phyloP scores from a whole-genome alignment of 2,888 invertebrate species.

The Aricia artaxerxes region DNA sequence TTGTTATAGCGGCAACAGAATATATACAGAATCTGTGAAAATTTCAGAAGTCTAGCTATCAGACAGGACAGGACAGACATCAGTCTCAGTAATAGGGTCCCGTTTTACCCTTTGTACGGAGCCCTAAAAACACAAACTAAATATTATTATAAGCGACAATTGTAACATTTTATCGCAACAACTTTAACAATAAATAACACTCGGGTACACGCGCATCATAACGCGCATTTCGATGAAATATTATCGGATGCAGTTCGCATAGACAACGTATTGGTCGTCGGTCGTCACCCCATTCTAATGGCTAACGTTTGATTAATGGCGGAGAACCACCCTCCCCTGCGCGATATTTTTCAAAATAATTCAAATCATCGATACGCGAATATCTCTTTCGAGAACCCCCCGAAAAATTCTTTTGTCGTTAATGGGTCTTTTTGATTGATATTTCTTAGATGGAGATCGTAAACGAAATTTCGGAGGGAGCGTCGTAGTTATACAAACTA shows the following conservation, averaged over 20 bases:
- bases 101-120: too few species aligned
- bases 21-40: too few species aligned
- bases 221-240: constrained; percentile 35
- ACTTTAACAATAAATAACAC: constrained; percentile 17
- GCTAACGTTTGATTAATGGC: constrained; percentile 74
- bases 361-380: constrained; percentile 30
- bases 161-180: neutral
- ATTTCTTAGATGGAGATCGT: constrained; percentile 29
- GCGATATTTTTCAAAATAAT: constrained; percentile 35
- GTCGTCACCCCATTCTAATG: constrained; percentile 74
- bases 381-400: constrained; percentile 33
- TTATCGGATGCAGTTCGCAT: constrained; percentile 59
- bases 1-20: too few species aligned
- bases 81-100: too few species aligned
- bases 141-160: neutral
- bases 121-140: neutral
- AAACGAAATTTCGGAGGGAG: neutral
- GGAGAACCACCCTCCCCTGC: constrained; percentile 52
- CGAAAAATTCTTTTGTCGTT: constrained; percentile 30
- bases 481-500: neutral
- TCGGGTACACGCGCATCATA: neutral
- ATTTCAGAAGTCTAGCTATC: too few species aligned
- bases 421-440: constrained; percentile 33
- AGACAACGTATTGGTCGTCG: constrained; percentile 71
- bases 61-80: too few species aligned